Evolutionary conservation across 2,113 vertebrate genomes (phyloP).

Genomic region (Nothoprocta pentlandii): DNA sequence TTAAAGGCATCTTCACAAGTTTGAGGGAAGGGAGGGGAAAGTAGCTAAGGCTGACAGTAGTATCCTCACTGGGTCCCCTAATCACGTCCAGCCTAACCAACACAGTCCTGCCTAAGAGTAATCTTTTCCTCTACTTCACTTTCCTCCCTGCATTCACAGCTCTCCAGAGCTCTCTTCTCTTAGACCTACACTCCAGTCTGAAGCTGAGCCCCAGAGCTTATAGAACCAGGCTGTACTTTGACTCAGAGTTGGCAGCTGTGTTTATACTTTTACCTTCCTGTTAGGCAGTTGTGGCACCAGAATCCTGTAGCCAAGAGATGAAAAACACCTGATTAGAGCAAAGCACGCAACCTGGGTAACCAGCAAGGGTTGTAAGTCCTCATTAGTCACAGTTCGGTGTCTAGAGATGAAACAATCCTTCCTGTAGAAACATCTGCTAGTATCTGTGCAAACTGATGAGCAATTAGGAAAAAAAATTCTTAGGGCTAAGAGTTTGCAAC

Average conservation of each 20-base stretch:
- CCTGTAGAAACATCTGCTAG: background rate
- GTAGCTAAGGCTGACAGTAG: background rate
- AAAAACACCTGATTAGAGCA: background rate
- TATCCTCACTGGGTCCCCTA: background rate
- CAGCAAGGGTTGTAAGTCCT: background rate
- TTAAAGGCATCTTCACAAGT: background rate
- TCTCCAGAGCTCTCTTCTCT: background rate
- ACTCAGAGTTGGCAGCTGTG: background rate
- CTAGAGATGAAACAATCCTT: background rate
- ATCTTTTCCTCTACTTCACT: background rate
- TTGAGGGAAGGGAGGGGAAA: background rate
- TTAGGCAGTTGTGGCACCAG: background rate
- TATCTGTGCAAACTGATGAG: background rate
- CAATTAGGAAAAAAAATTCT: conserved; percentile 7
- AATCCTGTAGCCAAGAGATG: background rate
- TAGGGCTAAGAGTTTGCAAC: background rate
- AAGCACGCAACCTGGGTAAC: background rate
- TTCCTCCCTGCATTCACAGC: background rate
- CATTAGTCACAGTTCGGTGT: background rate
- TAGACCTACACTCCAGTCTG: background rate
- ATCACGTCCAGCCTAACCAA: background rate
- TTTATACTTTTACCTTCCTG: background rate
- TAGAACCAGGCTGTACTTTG: background rate
- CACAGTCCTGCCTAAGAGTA: background rate
- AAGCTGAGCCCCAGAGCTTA: background rate